Evolutionary conservation across 2,113 vertebrate genomes (phyloP), one percentile per base, ranked within the genome.

Genomic region (Alligator mississippiensis): DNA sequence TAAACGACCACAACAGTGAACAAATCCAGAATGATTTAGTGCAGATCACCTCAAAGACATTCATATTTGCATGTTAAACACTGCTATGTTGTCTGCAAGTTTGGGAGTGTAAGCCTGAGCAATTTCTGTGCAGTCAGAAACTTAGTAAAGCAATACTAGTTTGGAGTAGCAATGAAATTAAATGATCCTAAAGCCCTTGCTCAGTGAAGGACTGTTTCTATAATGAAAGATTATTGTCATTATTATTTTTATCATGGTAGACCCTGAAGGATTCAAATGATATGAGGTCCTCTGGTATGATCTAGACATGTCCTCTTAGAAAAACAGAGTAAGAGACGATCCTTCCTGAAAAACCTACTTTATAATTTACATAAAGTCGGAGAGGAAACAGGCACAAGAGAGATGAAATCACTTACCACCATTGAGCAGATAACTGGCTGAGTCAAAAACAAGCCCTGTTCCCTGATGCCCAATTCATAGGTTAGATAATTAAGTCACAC

Each of bases 1-100:
- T 95, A 88, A 94, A 81, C 81, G 77, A 93, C 91, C 86, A 72
- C 83, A 96, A 78, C 70, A 93, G 64, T 21, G 60, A 96, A 92
- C 80, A 93, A 79, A 90, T 89, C 28, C 28, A 86, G 90, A 89
- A 90, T 95, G 94, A 93, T 96, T 95, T 96, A 96, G 66, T 84
- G 54, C 93, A 96, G 96, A 90, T 91, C 88, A 93, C 88, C 85
- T 87, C 21, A 77, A 79, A 95, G 60, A 92, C 76, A 79, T 80
- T 92, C 25, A 18, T 34, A 76, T 85, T 94, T 96, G 76, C 90
- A 66, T 92, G 96, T 97, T 90, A 88, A 96, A 95, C 87, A 91
- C 77, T 92, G 62, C 58, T 64, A 38, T 80, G 70, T 87, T 96
- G 89, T 96, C 80, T 95, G 84, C 90, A 95, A 94, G 24, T 88